Conservation (phyloP, 2,888 invertebrate genomes). For the Drosophila subquinaria region DNA sequence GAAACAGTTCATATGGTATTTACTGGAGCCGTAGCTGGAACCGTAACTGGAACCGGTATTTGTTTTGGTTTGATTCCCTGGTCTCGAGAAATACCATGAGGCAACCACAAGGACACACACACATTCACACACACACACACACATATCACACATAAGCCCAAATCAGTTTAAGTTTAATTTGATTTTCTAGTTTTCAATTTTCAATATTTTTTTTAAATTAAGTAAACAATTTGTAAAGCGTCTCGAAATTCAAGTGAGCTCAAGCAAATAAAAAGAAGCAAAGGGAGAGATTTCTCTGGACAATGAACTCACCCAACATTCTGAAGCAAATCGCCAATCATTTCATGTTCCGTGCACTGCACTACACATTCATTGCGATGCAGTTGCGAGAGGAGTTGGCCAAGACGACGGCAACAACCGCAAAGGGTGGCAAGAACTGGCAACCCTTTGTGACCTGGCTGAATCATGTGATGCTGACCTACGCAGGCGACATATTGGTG, state of each 20-base stretch:
- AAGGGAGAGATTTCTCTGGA: background rate
- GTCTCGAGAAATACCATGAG: background rate
- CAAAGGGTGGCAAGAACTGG: conserved; percentile 9
- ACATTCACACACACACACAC: conserved; percentile 12
- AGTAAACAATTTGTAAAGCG: conserved; percentile 44
- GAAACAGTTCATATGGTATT: too few relatives aligned
- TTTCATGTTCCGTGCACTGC: conserved; percentile 61
- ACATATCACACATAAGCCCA: conserved; percentile 7
- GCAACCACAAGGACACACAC: conserved; percentile 5
- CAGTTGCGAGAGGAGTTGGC: conserved; percentile 65
- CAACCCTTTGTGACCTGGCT: conserved; percentile 67
- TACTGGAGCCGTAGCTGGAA: too few relatives aligned
- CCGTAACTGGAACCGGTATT: too few relatives aligned
- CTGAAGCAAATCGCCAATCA: conserved; percentile 58
- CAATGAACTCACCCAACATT: conserved; percentile 48
- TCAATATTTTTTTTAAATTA: conserved; percentile 22
- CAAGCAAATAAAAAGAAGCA: background rate
- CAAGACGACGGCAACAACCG: background rate
- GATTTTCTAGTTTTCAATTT: conserved; percentile 5
- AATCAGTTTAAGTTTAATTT: conserved; percentile 26
- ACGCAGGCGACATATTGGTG: conserved; percentile 66
- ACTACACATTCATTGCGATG: conserved; percentile 58
- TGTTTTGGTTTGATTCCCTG: too few relatives aligned
- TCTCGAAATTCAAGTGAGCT: conserved; percentile 56
- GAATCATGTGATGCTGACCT: conserved; percentile 56